Evolutionary conservation across 2,888 invertebrate genomes (phyloP), one percentile per base, ranked within the genome.

Genomic region (Drosophila recens): DNA sequence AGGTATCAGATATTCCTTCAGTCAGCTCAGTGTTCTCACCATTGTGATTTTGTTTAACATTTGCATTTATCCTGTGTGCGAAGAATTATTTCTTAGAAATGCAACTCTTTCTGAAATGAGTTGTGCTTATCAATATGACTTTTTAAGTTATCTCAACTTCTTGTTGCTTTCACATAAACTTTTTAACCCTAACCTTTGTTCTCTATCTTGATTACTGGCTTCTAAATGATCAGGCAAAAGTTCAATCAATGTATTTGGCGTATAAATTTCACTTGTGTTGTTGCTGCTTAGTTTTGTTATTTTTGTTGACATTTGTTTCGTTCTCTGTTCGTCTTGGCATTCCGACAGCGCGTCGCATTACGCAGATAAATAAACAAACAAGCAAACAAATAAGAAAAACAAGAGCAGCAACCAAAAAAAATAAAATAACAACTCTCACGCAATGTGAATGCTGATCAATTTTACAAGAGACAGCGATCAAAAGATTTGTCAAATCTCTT

Each of bases 281-380:
- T 20, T 34, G 6, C 30, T 30, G 8, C 8, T 30, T 30, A 30
- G 8, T 8, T 30, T 51, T 23, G 23, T 36, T 38, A 15, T 40
- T 64, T n/a, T 42, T 51, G n/a, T 42, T 54, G 75, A n/a, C 13
- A 17, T 33, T 48, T 66, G 54, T 72, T 66, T 72, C 40, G 40
- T 57, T 58, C 49, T 67, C 20, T 20, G 43, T 20, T 6, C n/a
- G 6, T 33, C 62, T 51, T 71, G 72, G 71, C 72, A 76, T 76
- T 71, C 63, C 52, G 67, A 77, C 72, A 72, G 67, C 59, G 61
- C 61, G 63, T 76, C 72, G 63, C 72, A 76, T 76, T 75, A 75
- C 77, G 67, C 72, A 76, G 72, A 75, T 75, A 75, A 75, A 76
- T 53, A 76, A 63, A 66, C 48, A 71, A 63, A 58, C 45, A 51